Evolutionary conservation across 2,797 vertebrate genomes (phyloP), one percentile per base, ranked within the genome.

Genomic region (Apodemus agrarius): DNA sequence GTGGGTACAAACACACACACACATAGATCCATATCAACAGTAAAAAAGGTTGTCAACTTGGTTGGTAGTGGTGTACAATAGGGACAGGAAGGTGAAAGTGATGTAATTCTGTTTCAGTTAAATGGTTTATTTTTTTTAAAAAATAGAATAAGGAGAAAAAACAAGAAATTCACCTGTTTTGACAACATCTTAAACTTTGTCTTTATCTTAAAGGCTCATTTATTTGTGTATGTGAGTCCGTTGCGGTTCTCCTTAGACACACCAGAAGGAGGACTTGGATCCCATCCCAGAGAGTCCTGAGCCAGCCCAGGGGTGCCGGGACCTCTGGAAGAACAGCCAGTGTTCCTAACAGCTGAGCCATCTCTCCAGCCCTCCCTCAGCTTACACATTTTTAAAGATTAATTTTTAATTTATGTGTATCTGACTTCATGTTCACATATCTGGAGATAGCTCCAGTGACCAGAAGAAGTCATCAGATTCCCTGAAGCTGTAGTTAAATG

Each of bases 1-100:
- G 0, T 57, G 19, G n/a, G 54, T 16, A 0, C 3, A 17, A 19
- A 57, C 54, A 22, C 19, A 12, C 2, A 69, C 16, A 24, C 1
- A 61, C 21, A 61, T 7, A 61, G 6, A 61, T 9, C 24, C 22
- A 24, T 9, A 61, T 7, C 24, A 9, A 61, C 54, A 61, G 59
- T 26, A 61, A 61, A 63, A 80, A 81, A n/a, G 12, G 34, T 34
- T 57, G 54, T 37, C 34, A 37, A 12, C 12, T 81, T 59, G 52
- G 14, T 54, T 37, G 79, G 14, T 34, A 9, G 11, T 34, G 52
- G 21, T 72, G 8, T n/a, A 21, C 12, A 14, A 37, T 13, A 57
- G 12, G 22, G n/a, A 1, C n/a, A 57, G 21, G n/a, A 57, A 1
- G n/a, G 34, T 22, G 79, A 57, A 59, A 24, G 22, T 24, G 34